These are phyloP conservation scores for Coelogynopora nodosa DNA, from an alignment of 2,888 invertebrate species.

Conservation along the genomic window DNA sequence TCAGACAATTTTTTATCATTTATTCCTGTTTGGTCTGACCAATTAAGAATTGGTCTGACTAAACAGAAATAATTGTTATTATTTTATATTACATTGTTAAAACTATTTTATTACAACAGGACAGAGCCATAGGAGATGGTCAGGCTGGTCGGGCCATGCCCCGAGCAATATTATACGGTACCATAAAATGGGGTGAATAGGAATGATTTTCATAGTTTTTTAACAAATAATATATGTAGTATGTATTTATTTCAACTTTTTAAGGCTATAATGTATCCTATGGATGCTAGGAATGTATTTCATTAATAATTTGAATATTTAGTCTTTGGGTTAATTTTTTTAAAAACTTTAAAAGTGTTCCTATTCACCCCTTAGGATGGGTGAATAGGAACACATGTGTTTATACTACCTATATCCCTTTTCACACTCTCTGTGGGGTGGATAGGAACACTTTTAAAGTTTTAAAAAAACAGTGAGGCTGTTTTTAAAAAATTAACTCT, in stretches of 20 bases:
- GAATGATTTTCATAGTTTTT: background rate
- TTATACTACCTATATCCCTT: background rate
- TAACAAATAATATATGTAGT: background rate
- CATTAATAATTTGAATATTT: background rate
- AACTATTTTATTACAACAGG: no score
- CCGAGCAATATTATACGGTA: no score
- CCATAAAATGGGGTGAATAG: background rate
- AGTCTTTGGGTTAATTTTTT: background rate
- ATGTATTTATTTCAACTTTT: background rate
- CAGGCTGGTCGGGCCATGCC: no score
- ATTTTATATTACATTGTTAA: no score
- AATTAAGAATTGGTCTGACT: no score
- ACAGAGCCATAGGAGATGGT: no score
- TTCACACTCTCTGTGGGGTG: background rate
- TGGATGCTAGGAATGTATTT: background rate
- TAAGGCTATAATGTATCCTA: background rate
- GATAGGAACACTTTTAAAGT: no score
- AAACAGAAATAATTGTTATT: no score
- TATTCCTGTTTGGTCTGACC: no score
- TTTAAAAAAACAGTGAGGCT: background rate
- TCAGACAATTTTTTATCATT: no score
- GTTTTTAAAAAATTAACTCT: no score
- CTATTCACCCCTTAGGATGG: background rate
- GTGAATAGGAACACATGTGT: no score
- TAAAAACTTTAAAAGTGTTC: background rate